Conservation (phyloP, 2,113 vertebrate species). For the Neodon shergylaensis region DNA sequence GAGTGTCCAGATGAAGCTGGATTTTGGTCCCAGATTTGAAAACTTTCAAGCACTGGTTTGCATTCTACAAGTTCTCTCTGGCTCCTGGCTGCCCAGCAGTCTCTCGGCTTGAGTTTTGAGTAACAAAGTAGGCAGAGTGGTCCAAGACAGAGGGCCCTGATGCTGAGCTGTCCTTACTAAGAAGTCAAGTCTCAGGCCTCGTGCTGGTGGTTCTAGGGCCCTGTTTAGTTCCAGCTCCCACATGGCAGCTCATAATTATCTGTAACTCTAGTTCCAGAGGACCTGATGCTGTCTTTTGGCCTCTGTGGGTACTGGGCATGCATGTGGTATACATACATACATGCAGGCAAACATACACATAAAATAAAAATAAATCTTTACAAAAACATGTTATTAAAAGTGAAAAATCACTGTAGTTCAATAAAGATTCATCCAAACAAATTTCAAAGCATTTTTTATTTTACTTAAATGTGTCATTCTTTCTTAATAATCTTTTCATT, state of each 20-base stretch:
- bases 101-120: not conserved
- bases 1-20: not conserved
- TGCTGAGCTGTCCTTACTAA: not conserved
- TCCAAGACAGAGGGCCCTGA: not conserved
- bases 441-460: conserved; percentile 22
- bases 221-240: not conserved
- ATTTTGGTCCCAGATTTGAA: conserved; percentile 27
- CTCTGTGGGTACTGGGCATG: not conserved
- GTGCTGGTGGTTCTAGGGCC: not conserved
- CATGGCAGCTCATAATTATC: not conserved
- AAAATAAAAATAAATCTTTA: not conserved
- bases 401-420: not conserved
- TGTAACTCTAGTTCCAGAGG: not conserved
- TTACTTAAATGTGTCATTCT: conserved; percentile 25
- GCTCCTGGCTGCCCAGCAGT: not conserved
- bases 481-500: not conserved
- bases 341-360: not conserved
- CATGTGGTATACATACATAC: not conserved
- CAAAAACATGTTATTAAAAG: not conserved
- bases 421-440: conserved; percentile 30
- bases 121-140: not conserved
- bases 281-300: not conserved
- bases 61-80: not conserved
- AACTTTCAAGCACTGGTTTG: not conserved
- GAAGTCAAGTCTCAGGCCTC: not conserved